Percentiles rank a stretch among this genome's conserved stretches.
Evolutionary conservation across 2,113 vertebrate genomes (phyloP).

Genomic region (Alligator mississippiensis): DNA sequence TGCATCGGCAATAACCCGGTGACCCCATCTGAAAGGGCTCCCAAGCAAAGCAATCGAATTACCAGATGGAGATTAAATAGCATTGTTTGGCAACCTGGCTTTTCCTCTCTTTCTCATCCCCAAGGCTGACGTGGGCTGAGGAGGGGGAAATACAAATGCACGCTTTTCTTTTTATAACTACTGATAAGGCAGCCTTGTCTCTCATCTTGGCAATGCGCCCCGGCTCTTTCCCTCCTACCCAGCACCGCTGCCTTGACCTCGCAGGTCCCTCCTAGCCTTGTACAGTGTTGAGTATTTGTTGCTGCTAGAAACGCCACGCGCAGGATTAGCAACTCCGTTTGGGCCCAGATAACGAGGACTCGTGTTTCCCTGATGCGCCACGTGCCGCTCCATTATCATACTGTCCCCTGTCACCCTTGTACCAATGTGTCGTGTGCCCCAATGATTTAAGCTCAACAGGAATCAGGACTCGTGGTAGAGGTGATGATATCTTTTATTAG

Average conservation of each 20-base stretch:
- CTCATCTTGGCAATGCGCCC: neutral
- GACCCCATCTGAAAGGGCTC: too few species aligned
- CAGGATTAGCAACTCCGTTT: neutral
- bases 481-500: too few species aligned
- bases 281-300: neutral
- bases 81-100: neutral
- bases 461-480: neutral
- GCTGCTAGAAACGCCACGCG: neutral
- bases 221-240: neutral
- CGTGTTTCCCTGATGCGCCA: neutral
- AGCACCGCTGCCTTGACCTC: neutral
- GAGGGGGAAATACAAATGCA: neutral
- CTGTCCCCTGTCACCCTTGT: neutral
- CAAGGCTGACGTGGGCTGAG: neutral
- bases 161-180: neutral
- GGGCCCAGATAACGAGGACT: too few species aligned
- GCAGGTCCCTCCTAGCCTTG: neutral
- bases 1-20: too few species aligned
- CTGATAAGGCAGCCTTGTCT: neutral
- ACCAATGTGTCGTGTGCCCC: neutral
- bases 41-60: neutral
- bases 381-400: neutral
- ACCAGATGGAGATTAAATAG: neutral
- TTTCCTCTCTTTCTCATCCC: neutral
- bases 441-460: neutral